These are phyloP conservation scores for Ips nitidus DNA, from an alignment of 1,140 invertebrate species.

Conservation along the genomic window DNA sequence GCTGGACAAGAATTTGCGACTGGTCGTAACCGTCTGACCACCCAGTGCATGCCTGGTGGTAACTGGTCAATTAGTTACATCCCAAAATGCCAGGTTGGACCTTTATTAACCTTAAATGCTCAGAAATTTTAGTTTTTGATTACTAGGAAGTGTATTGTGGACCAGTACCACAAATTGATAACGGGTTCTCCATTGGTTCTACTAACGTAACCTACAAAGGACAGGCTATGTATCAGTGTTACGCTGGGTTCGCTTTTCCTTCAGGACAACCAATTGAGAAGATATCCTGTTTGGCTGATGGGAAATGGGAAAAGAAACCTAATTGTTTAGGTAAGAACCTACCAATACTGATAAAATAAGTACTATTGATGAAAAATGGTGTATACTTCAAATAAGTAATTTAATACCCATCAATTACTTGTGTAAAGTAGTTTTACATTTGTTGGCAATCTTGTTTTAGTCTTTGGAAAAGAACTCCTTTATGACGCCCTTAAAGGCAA, in stretches of 20 bases:
- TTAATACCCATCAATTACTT: no score
- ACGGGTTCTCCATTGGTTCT: constrained; percentile 93
- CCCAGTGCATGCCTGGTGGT: constrained; percentile 84
- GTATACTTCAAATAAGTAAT: neutral
- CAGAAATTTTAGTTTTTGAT: neutral
- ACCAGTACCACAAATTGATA: constrained; percentile 95
- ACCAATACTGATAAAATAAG: constrained; percentile 22
- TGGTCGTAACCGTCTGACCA: constrained; percentile 79
- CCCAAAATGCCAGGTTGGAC: constrained; percentile 79
- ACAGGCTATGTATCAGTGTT: constrained; percentile 93
- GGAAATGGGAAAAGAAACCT: constrained; percentile 88
- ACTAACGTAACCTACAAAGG: constrained; percentile 93
- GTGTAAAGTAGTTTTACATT: no score
- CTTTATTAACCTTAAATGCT: neutral
- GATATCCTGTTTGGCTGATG: constrained; percentile 85
- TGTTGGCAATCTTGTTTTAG: no score
- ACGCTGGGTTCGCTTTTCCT: constrained; percentile 93
- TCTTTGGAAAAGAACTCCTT: no score
- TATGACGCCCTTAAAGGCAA: no score
- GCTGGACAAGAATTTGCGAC: constrained; percentile 93
- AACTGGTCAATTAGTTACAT: constrained; percentile 93
- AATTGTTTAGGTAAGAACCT: constrained; percentile 72
- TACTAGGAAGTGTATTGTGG: constrained; percentile 87
- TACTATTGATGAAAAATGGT: constrained; percentile 22
- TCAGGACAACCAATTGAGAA: constrained; percentile 84